phyloP scores from a whole-genome alignment of 2,113 vertebrate genomes.

The Nothoprocta perdicaria region DNA sequence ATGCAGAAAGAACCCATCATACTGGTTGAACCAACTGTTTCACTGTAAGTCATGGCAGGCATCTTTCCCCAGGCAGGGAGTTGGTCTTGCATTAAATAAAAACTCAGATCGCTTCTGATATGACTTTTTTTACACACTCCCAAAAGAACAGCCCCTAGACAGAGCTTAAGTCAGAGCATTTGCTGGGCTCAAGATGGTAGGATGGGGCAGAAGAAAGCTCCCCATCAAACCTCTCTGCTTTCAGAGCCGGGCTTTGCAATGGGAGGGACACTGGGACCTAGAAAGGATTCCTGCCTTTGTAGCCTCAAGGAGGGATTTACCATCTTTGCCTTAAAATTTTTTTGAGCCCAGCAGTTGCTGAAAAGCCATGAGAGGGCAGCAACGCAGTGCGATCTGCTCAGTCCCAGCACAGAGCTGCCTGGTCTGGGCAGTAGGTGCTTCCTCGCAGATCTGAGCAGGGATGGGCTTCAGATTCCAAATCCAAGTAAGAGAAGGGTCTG shows the following conservation, averaged over 20 bases:
- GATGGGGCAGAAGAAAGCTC: background rate
- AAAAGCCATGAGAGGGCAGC: slow-evolving; percentile 64
- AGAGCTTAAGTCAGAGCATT: background rate
- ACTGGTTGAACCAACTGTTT: background rate
- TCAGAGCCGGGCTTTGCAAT: background rate
- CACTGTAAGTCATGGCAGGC: background rate
- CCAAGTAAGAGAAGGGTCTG: background rate
- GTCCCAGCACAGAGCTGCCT: background rate
- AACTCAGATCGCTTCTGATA: background rate
- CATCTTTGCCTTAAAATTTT: background rate
- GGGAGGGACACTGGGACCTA: fast-evolving
- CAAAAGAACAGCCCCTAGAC: background rate
- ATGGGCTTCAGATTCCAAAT: background rate
- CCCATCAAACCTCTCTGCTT: background rate
- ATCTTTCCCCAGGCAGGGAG: background rate
- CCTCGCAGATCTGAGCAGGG: background rate
- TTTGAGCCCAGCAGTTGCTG: background rate
- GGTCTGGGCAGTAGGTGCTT: background rate
- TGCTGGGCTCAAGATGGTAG: background rate
- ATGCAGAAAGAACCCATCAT: too few relatives aligned
- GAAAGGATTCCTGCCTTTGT: background rate
- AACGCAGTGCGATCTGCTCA: background rate
- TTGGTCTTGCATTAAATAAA: background rate
- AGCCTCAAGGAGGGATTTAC: fast-evolving
- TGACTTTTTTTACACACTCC: background rate